Conservation (phyloP, 2,797 vertebrate species). For the Acanthurus lineatus region DNA sequence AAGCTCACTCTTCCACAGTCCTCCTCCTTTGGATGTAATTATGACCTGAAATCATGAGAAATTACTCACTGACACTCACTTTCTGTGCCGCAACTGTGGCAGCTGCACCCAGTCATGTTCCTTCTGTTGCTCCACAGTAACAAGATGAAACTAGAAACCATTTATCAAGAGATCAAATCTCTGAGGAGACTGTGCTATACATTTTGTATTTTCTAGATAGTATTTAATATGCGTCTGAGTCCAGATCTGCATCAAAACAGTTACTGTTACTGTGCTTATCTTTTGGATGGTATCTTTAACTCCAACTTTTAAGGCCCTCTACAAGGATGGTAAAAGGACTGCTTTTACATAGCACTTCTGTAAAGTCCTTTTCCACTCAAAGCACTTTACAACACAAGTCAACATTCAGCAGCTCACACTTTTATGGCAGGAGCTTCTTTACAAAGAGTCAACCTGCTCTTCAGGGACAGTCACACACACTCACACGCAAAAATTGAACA, state of each 20-base stretch:
- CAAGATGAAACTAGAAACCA: background rate
- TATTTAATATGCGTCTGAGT: background rate
- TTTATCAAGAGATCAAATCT: background rate
- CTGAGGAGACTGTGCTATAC: background rate
- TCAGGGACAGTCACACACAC: too few relatives aligned
- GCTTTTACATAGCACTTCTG: too few relatives aligned
- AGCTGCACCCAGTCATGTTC: background rate
- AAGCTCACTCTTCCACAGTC: constrained; percentile 11
- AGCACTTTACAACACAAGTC: too few relatives aligned
- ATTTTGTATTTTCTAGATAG: background rate
- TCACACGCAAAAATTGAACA: too few relatives aligned
- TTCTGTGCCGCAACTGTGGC: background rate
- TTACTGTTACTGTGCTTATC: background rate
- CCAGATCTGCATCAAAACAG: background rate
- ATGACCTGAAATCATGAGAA: constrained; percentile 27
- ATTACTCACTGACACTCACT: constrained; percentile 2
- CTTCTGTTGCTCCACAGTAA: constrained; percentile 3
- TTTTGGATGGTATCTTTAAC: background rate
- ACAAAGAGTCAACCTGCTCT: too few relatives aligned
- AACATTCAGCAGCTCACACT: too few relatives aligned
- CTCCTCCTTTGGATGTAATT: constrained; percentile 11
- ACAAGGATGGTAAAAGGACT: too few relatives aligned
- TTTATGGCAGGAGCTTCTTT: too few relatives aligned
- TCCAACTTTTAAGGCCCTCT: too few relatives aligned
- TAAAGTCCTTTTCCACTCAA: too few relatives aligned